Evolutionary conservation across 2,113 vertebrate species (phyloP), one percentile per base, ranked within the genome.

Genomic region (Cygnus atratus): DNA sequence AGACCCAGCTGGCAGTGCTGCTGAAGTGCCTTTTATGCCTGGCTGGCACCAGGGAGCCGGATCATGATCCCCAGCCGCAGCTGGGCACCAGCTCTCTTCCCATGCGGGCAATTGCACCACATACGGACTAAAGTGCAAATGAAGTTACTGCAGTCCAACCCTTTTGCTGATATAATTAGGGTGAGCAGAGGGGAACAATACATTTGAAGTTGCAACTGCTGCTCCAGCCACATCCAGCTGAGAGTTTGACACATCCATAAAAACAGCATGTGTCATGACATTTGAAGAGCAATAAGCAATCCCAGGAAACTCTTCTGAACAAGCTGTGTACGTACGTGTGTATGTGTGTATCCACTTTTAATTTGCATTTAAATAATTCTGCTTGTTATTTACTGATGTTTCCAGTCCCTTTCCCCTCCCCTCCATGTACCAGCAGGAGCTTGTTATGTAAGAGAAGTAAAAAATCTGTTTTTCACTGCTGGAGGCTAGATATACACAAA

Each of bases 361-460:
- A 88, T 81, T 71, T 93, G 72, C 41, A 86, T 90, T 85, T 86
- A 80, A 92, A 88, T 91, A 90, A 66, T 93, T 92, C 33, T 78
- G 10, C 21, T 50, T 72, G 31, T 75, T 78, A 75, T 78, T 94
- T 87, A 78, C 9, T 62, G 43, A 37, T 84, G 6, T 72, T 96
- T 93, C 28, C 35, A 92, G 59, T 61, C 48, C 41, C 11, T 92
- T 86, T 88, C 6, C 59, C 17, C 11, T 68, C 70, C 44, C 5
- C 5, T 88, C 24, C 22, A 72, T 0, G 8, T 39, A 57, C 16
- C 93, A 92, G 72, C 52, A 87, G 57, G 70, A 95, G 21, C 4
- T 37, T 84, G 35, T 85, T 94, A 86, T 43, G 18, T 90, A 88
- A 95, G 17, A 90, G 44, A 72, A 93, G 46, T 33, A 94, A 71